Evolutionary conservation across 2,797 vertebrate species (phyloP), one percentile per base, ranked within the genome.

Genomic region (Danio choprae): DNA sequence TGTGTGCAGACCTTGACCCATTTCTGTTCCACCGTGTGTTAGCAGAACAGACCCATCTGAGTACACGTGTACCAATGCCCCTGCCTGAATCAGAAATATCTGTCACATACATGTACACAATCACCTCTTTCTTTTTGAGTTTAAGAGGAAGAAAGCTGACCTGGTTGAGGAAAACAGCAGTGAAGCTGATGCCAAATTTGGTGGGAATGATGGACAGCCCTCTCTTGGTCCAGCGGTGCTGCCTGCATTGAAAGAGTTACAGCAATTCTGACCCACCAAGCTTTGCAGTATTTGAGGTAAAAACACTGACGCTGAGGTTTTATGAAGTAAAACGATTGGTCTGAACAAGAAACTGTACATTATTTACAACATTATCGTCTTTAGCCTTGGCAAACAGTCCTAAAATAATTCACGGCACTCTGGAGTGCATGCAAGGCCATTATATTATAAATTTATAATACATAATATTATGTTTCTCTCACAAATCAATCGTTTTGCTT

Each of bases 1-100:
- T 77, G 98, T 99, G 87, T 99, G 97, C 46, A 99, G 95, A 2
- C 98, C 97, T 85, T 99, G 98, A 53, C 98, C 98, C 97, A 99
- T 99, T 87, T 99, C 98, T 0, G 95, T 96, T 12, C 98, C 98
- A 0, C 97, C 97, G 0, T 99, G 97, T 3, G 95, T 96, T 78
- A 99, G 81, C 80, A 99, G 85, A 58, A 99, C 97, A 0, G 97
- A 98, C 7, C 98, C 97, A 18, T 99, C 98, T 0, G 94, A 97
- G 84, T 99, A 99, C 67, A 99, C 93, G 0, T 97, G 97, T 69
- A 96, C 79, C 85, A 99, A 88, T 43, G 98, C 97, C 63, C 97
- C 98, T 6, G 93, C 96, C 98, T 99, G 46, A 3, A 86, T 73
- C 58, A 76, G 53, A 67, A 48, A 80, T 16, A 59, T 38, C 4